Percentiles rank a stretch among this genome's conserved stretches.
Evolutionary conservation across 2,888 invertebrate species (phyloP).

Genomic region (Caprella mutica): DNA sequence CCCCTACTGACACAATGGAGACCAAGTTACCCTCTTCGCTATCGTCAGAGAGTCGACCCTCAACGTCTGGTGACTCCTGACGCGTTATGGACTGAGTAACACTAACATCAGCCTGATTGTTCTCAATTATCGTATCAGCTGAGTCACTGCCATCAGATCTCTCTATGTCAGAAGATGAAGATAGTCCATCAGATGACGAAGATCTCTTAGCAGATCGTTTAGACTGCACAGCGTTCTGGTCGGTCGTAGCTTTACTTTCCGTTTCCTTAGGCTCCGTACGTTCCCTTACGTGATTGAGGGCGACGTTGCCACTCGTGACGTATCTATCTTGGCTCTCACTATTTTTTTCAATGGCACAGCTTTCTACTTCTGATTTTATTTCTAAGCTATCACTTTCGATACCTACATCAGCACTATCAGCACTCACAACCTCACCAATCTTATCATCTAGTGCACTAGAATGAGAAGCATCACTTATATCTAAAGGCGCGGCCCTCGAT

Average conservation of each 20-base stretch:
- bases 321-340: not conserved
- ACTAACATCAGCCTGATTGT: slow-evolving; percentile 5
- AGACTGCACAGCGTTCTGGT: too few species aligned
- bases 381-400: not conserved
- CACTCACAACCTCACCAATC: not conserved
- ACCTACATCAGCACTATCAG: not conserved
- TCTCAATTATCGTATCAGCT: slow-evolving; percentile 30
- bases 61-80: slow-evolving; percentile 27
- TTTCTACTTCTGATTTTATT: not conserved
- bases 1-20: slow-evolving; percentile 33
- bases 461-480: slow-evolving; percentile 2
- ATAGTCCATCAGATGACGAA: slow-evolving; percentile 30
- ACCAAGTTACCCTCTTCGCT: slow-evolving; percentile 33
- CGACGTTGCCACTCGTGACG: not conserved
- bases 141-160: slow-evolving; percentile 32
- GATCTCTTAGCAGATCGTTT: slow-evolving; percentile 26
- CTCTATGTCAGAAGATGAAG: slow-evolving; percentile 32
- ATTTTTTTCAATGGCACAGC: not conserved
- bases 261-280: too few species aligned
- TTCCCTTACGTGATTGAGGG: too few species aligned
- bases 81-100: slow-evolving; percentile 15
- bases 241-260: not conserved
- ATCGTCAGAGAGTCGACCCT: slow-evolving; percentile 32
- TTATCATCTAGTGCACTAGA: not conserved
- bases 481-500: not conserved